Base-by-base conservation (phyloP, 2,888 invertebrate species). In the Thelaira solivaga region DNA sequence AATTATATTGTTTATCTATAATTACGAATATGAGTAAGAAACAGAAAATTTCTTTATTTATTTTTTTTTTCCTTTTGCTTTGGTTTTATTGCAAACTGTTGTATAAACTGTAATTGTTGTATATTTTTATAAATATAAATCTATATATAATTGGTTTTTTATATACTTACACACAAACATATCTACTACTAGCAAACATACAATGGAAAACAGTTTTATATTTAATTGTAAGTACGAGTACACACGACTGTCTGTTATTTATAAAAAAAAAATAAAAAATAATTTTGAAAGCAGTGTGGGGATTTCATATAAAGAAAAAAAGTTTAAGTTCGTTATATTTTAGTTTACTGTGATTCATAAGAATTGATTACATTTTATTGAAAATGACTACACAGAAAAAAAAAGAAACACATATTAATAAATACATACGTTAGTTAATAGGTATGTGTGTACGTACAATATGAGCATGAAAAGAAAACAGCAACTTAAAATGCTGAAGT, bases 1-100 rank as follows among this genome's bases (percentile, higher is more conserved):
- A 59, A 73, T 73, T 74, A 67, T 67, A 61, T 67, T 67, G 67
- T 67, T 74, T 67, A 74, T 74, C 67, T 74, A 53, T 67, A 67
- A 74, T 72, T 72, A 72, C 55, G 22, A 64, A 29, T 55, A 55
- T 53, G 71, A 62, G 62, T 53, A 62, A 71, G 61, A 71, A 71
- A 43, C 26, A 24, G 10, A 43, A 24, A 13, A 24, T 24, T 36
- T 18, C 18, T 16, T 22, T 8, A 11, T 20, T 11, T 2, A 29
- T 11, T 31, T 26, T 64, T 16, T 11, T 6, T 39, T 64, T 41
- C 5, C n/a, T 51, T 13, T 53, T 18, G 4, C 0, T 49, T 36
- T 41, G 11, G 36, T 4, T 36, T 16, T 8, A 22, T 4, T 4
- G 34, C 31, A 53, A 41, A 53, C 41, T 53, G 39, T 22, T 53